These are phyloP conservation scores for Larimichthys polyactis DNA, from an alignment of 2,113 vertebrate genomes.

Conservation along the genomic window DNA sequence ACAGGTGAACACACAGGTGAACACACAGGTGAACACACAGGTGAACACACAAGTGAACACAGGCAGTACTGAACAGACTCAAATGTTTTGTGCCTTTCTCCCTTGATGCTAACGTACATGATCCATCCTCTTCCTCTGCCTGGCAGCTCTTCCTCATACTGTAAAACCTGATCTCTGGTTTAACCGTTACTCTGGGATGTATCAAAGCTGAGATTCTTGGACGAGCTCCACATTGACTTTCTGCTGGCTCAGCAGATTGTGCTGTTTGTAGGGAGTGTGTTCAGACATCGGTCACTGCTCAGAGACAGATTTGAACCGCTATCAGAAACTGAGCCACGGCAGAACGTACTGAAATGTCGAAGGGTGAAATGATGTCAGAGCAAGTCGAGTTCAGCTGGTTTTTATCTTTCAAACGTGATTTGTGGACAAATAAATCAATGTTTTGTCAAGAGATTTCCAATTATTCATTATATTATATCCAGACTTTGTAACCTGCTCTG, in stretches of 20 bases:
- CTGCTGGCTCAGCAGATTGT: slow-evolving; percentile 42
- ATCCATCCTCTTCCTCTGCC: slow-evolving; percentile 22
- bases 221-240: slow-evolving; percentile 54
- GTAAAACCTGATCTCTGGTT: slow-evolving; percentile 57
- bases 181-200: slow-evolving; percentile 61
- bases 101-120: background rate
- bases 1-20: too few species aligned
- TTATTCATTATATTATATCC: too few species aligned
- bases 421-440: background rate
- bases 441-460: background rate
- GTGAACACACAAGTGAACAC: too few species aligned
- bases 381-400: too few species aligned
- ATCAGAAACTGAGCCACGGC: background rate
- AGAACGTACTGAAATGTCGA: background rate
- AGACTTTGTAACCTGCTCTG: too few species aligned
- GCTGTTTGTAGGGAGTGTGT: slow-evolving; percentile 25
- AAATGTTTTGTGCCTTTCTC: too few species aligned
- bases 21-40: too few species aligned
- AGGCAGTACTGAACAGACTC: too few species aligned
- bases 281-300: background rate
- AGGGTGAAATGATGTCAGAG: background rate
- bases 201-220: slow-evolving; percentile 54
- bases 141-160: slow-evolving; percentile 46
- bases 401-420: background rate
- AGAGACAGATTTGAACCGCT: background rate